Conservation (phyloP, 2,797 vertebrate species). For the Gymnoscopelus microlampas region DNA sequence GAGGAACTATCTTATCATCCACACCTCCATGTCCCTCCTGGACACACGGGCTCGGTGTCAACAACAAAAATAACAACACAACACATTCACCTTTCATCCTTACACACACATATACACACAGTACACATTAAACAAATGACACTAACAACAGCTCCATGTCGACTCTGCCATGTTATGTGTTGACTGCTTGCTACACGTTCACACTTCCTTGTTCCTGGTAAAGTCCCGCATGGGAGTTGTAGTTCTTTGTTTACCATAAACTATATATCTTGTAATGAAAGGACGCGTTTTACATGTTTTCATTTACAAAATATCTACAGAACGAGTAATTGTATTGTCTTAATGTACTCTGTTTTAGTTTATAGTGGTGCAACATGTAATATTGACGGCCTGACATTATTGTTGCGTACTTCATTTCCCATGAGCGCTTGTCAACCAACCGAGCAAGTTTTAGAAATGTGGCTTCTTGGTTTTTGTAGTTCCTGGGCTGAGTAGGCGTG, state of each 20-base stretch:
- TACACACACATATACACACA: not conserved
- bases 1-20: not conserved
- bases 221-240: slow-evolving; percentile 53
- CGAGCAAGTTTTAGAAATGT: not conserved
- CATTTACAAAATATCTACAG: too few relatives aligned
- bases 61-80: slow-evolving; percentile 48
- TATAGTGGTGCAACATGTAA: accelerated
- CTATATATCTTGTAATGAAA: not conserved
- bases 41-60: slow-evolving; percentile 28
- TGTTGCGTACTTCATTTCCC: slow-evolving; percentile 45
- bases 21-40: slow-evolving; percentile 16
- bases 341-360: not conserved
- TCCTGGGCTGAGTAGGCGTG: slow-evolving; percentile 3
- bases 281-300: too few relatives aligned
- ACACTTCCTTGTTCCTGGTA: slow-evolving; percentile 60
- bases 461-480: slow-evolving; percentile 50
- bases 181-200: slow-evolving; percentile 41
- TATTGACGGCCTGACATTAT: accelerated
- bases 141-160: slow-evolving; percentile 53
- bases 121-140: slow-evolving; percentile 3
- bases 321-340: not conserved
- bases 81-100: slow-evolving; percentile 61
- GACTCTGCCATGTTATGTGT: slow-evolving; percentile 31
- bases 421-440: slow-evolving; percentile 7
- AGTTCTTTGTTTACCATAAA: slow-evolving; percentile 42